Evolutionary conservation across 2,797 vertebrate genomes (phyloP).

Genomic region (Gambelia wislizenii): DNA sequence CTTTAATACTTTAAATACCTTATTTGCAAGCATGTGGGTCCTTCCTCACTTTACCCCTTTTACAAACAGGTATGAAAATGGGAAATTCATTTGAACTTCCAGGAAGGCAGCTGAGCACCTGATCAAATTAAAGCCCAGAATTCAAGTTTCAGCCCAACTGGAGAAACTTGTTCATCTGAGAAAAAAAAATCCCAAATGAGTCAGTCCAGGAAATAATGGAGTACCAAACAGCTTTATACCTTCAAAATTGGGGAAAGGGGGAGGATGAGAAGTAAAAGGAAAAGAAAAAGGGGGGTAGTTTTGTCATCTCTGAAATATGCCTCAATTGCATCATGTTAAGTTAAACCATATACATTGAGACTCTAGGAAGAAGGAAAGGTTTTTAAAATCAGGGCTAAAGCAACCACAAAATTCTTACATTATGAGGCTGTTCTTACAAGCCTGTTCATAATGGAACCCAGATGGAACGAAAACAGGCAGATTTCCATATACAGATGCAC

Average conservation of each 20-base stretch:
- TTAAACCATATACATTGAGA: not conserved
- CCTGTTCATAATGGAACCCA: slow-evolving; percentile 60
- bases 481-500: slow-evolving; percentile 49
- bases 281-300: not conserved
- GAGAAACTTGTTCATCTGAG: not conserved
- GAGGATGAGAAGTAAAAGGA: not conserved
- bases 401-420: slow-evolving; percentile 56
- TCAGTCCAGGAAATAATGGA: slow-evolving; percentile 51
- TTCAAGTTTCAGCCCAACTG: not conserved
- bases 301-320: slow-evolving; percentile 16
- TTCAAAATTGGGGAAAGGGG: slow-evolving; percentile 15
- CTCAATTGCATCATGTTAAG: slow-evolving; percentile 1
- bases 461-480: slow-evolving; percentile 47
- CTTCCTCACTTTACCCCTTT: not conserved
- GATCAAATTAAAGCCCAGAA: not conserved
- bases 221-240: slow-evolving; percentile 38
- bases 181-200: not conserved
- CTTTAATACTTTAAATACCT: not conserved
- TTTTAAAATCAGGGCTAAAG: slow-evolving; percentile 58
- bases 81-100: not conserved
- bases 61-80: not conserved
- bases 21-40: not conserved
- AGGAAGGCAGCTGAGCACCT: not conserved
- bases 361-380: not conserved
- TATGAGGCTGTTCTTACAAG: slow-evolving; percentile 67